These are phyloP conservation scores for Thaumatotibia leucotreta DNA, from an alignment of 1,140 invertebrate species.

Conservation along the genomic window DNA sequence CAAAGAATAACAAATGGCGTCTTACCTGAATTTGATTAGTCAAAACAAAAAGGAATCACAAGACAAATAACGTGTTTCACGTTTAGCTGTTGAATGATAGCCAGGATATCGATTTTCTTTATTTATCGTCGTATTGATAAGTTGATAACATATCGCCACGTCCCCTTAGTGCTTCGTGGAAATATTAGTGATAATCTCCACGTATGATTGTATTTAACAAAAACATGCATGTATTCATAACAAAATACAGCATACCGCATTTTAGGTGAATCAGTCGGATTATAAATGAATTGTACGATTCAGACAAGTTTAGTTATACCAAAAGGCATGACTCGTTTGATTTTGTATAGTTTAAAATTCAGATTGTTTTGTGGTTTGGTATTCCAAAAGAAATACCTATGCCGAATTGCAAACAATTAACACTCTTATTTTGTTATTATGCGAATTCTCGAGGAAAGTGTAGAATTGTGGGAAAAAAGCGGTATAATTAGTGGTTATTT, in stretches of 20 bases:
- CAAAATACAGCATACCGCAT: too few species aligned
- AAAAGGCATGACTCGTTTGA: too few species aligned
- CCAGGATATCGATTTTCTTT: not conserved
- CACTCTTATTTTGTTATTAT: too few species aligned
- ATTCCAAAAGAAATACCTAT: too few species aligned
- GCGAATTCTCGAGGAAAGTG: too few species aligned
- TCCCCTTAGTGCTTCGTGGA: not conserved
- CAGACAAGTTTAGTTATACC: too few species aligned
- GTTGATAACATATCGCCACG: not conserved
- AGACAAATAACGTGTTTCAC: not conserved
- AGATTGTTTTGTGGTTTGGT: too few species aligned
- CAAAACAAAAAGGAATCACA: not conserved
- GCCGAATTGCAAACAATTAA: too few species aligned
- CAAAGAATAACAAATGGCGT: too few species aligned
- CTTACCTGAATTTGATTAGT: not conserved
- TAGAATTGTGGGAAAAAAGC: too few species aligned
- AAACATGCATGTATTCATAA: not conserved
- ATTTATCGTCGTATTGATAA: not conserved
- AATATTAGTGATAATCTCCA: not conserved
- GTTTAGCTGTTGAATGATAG: slow-evolving; percentile 1
- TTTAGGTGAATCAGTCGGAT: not conserved
- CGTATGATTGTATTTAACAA: not conserved
- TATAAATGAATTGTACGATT: not conserved
- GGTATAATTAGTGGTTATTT: too few species aligned
- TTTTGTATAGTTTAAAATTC: too few species aligned